Percentiles rank a stretch among this genome's conserved stretches.
These are phyloP conservation scores for Bos indicus DNA, from an alignment of 2,113 vertebrate genomes.

Conservation along the genomic window DNA sequence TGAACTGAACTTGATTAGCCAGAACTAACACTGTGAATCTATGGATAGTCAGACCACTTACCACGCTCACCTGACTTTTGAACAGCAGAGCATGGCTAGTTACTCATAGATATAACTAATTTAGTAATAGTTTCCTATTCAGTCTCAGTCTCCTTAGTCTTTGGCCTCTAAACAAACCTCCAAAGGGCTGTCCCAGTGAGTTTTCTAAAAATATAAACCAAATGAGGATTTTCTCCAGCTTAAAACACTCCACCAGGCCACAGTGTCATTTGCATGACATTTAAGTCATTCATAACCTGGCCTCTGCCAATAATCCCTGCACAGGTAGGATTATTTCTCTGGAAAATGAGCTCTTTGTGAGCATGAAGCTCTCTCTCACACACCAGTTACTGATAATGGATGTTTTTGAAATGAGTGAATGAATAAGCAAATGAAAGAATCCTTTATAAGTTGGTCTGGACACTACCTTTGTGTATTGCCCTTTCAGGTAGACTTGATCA, in stretches of 20 bases:
- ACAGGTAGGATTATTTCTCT: not conserved
- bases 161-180: not conserved
- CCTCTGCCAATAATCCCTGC: not conserved
- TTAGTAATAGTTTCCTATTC: not conserved
- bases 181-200: not conserved
- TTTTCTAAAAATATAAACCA: not conserved
- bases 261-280: not conserved
- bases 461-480: not conserved
- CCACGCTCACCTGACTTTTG: not conserved
- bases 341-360: not conserved
- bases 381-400: not conserved
- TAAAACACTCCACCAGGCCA: not conserved
- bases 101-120: not conserved
- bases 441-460: not conserved
- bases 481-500: not conserved
- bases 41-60: not conserved
- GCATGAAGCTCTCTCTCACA: not conserved
- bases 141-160: not conserved
- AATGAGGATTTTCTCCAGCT: not conserved
- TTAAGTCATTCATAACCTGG: not conserved
- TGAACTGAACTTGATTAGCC: not conserved
- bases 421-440: not conserved
- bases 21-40: not conserved
- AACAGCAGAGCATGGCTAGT: not conserved
- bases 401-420: not conserved